Conservation (phyloP, 2,888 invertebrate genomes). For the Exephanes ischioxanthus region DNA sequence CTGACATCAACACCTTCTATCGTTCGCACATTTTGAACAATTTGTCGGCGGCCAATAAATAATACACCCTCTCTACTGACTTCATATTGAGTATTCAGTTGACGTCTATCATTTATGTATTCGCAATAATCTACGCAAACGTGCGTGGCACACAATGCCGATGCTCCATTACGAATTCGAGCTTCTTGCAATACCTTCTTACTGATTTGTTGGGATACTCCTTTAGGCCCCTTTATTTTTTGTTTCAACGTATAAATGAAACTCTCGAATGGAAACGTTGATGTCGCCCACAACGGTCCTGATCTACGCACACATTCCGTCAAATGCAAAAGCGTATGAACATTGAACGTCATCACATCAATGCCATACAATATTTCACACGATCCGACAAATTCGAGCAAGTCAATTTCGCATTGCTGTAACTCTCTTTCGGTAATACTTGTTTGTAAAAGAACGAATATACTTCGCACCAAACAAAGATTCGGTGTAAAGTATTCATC, state of each 20-base stretch:
- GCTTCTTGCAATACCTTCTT: constrained; percentile 26
- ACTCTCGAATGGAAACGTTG: constrained; percentile 63
- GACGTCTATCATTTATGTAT: constrained; percentile 3
- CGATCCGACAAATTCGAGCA: constrained; percentile 57
- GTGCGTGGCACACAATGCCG: neutral
- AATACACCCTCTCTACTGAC: neutral
- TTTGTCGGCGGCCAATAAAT: constrained; percentile 1
- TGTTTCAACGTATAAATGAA: constrained; percentile 59
- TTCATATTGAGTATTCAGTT: neutral
- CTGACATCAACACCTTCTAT: neutral
- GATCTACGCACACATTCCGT: constrained; percentile 55
- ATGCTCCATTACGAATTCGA: neutral
- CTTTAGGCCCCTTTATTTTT: constrained; percentile 60
- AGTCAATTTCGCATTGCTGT: constrained; percentile 58
- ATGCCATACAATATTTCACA: constrained; percentile 57
- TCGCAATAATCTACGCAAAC: neutral
- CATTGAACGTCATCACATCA: constrained; percentile 65
- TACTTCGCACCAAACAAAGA: constrained; percentile 37
- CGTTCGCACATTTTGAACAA: neutral
- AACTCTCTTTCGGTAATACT: constrained; percentile 37
- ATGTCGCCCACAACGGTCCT: constrained; percentile 61
- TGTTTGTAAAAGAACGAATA: constrained; percentile 33
- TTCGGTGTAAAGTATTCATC: constrained; percentile 37
- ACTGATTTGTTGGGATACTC: constrained; percentile 62
- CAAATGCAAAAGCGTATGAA: constrained; percentile 60